A percentile compares a stretch with the other conserved stretches of the same genome.
phyloP scores from a whole-genome alignment of 2,888 invertebrate genomes.

The Xestobium rufovillosum region DNA sequence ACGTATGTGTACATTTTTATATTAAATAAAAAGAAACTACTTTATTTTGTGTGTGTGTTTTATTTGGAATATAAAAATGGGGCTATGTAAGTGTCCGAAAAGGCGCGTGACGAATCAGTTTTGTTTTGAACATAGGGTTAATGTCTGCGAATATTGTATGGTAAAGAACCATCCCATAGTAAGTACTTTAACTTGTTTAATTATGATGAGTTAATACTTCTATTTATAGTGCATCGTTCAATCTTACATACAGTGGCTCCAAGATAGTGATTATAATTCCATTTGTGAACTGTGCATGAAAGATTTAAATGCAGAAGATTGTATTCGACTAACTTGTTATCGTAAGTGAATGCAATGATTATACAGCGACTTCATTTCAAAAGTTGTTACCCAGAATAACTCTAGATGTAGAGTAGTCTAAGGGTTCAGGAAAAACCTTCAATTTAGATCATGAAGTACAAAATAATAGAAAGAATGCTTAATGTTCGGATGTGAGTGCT shows the following conservation, averaged over 20 bases:
- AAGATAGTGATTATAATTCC: conserved; percentile 95
- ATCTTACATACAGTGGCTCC: conserved; percentile 95
- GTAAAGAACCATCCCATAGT: conserved; percentile 94
- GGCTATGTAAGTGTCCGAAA: conserved; percentile 97
- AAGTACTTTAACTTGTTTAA: conserved; percentile 31
- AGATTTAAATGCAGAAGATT: conserved; percentile 71
- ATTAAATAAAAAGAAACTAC: too few relatives aligned
- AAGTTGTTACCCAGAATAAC: background rate
- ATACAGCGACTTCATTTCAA: too few relatives aligned
- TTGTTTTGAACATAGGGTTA: conserved; percentile 98
- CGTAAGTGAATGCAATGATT: conserved; percentile 61
- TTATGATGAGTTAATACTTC: conserved; percentile 6
- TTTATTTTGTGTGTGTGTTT: too few relatives aligned
- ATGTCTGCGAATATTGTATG: conserved; percentile 99
- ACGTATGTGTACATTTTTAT: too few relatives aligned
- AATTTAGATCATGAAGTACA: background rate
- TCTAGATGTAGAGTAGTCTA: conserved; percentile 3
- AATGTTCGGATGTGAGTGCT: too few relatives aligned
- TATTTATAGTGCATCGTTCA: conserved; percentile 89
- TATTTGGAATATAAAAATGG: too few relatives aligned
- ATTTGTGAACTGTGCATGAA: conserved; percentile 85
- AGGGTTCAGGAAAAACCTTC: background rate
- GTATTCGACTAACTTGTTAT: conserved; percentile 85
- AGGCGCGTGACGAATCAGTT: conserved; percentile 95
- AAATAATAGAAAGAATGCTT: too few relatives aligned